Base-by-base conservation (phyloP, 2,888 invertebrate genomes). In the Lepidocyrtinus sp. region DNA sequence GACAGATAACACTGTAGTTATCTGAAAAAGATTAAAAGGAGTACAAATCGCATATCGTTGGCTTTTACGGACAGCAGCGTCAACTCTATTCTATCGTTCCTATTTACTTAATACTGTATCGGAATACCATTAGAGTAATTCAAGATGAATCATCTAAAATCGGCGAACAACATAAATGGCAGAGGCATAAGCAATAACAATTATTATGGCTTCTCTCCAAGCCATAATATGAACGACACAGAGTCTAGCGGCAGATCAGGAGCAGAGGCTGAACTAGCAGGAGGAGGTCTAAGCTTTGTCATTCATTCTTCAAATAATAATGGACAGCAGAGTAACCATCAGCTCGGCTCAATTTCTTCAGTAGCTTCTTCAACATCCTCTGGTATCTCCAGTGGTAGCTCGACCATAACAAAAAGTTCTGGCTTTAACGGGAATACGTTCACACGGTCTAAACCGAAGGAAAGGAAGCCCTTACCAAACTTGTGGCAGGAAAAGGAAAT, bases 361-460 rank as follows among this genome's bases (percentile, higher is more conserved):
- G 61, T 50, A 22, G 27, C 59, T 7, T 50, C 72, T 1, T 50
- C 73, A 12, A 26, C 64, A 24, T 65, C 64, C 19, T 73, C 75
- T 55, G 75, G 75, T 17, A 75, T 75, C 26, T 68, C 68, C 15
- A 75, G 75, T 75, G 75, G 75, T 19, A 75, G 75, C 62, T 25
- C 25, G 7, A 75, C 75, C 0, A 75, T 75, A 59, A 75, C 75
- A 75, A 75, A 75, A 26, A 75, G 75, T 27, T 67, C 75, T 59
- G 24, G 46, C 15, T 75, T 75, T 45, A 75, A 75, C 55, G 75
- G 75, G 19, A 75, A 75, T 68, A 75, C 75, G 68, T 75, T 75
- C 75, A 75, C 75, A 75, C 75, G 75, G 21, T 67, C 75, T 5
- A 75, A 75, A n/a, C 75, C 75, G 2, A 75, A 75, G 21, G 67